Evolutionary conservation across 2,888 invertebrate species (phyloP).

Genomic region (Apodemia hepburni): DNA sequence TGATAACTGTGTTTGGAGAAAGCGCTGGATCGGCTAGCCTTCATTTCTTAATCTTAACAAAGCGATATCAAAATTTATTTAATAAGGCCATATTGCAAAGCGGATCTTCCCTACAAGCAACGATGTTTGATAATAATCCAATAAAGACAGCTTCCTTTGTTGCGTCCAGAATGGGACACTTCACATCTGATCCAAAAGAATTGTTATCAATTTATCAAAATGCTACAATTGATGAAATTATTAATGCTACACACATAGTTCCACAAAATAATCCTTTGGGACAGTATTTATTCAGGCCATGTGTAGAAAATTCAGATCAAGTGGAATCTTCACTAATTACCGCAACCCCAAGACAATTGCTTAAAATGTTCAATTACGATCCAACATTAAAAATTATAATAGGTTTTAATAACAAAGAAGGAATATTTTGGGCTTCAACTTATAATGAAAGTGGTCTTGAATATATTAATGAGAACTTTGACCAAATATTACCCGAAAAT

Average conservation of each 20-base stretch:
- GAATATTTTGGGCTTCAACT: conserved; percentile 38
- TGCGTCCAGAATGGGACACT: conserved; percentile 49
- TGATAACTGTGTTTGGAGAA: conserved; percentile 64
- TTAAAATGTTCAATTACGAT: conserved; percentile 28
- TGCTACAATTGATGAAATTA: conserved; percentile 36
- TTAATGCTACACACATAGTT: conserved; percentile 33
- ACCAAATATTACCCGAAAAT: conserved; percentile 36
- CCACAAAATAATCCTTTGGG: conserved; percentile 34
- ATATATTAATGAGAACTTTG: conserved; percentile 31
- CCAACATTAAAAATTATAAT: conserved; percentile 33
- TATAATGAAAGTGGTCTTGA: conserved; percentile 33
- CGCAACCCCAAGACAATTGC: conserved; percentile 32
- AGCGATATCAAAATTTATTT: conserved; percentile 60
- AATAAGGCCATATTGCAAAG: conserved; percentile 64
- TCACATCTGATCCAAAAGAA: conserved; percentile 43
- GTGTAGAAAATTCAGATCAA: conserved; percentile 34
- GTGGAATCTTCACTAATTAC: conserved; percentile 33
- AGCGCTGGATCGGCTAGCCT: conserved; percentile 69
- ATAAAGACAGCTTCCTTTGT: conserved; percentile 50
- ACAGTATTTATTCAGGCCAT: conserved; percentile 37
- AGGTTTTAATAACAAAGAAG: conserved; percentile 45
- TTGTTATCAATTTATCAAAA: conserved; percentile 39
- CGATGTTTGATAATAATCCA: conserved; percentile 65
- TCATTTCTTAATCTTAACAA: conserved; percentile 56
- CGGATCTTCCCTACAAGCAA: conserved; percentile 58